Evolutionary conservation across 1,140 invertebrate species (phyloP).

Genomic region (Drosophila sturtevanti): DNA sequence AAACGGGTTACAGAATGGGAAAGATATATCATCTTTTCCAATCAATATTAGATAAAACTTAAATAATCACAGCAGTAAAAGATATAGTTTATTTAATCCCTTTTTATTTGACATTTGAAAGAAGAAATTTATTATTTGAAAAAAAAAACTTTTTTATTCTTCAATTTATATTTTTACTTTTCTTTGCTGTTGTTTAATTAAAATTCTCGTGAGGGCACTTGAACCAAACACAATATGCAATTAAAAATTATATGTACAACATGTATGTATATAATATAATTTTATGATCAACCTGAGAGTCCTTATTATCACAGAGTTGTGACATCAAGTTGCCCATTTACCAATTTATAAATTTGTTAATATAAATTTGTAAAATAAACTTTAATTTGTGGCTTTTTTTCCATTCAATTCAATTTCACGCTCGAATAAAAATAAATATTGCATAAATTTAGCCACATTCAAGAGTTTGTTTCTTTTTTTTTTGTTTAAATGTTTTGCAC

Average conservation of each 20-base stretch:
- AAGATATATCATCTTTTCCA: no score
- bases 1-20: no score
- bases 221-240: constrained; percentile 5
- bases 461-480: not conserved
- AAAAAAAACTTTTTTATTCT: no score
- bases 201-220: constrained; percentile 10
- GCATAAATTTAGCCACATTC: constrained; percentile 8
- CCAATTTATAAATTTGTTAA: constrained; percentile 16
- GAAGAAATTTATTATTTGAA: no score
- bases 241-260: constrained; percentile 12
- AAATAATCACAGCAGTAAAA: no score
- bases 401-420: constrained; percentile 66
- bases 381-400: constrained; percentile 51
- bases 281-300: constrained; percentile 44
- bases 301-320: constrained; percentile 20
- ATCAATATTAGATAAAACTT: no score
- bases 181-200: not conserved
- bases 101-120: no score
- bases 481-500: constrained; percentile 52
- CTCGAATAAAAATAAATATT: constrained; percentile 47
- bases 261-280: constrained; percentile 26
- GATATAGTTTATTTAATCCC: no score
- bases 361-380: constrained; percentile 32
- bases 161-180: not conserved
- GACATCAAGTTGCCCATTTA: not conserved